phyloP scores from a whole-genome alignment of 1,140 invertebrate species.

The Paraescarpia echinospica region DNA sequence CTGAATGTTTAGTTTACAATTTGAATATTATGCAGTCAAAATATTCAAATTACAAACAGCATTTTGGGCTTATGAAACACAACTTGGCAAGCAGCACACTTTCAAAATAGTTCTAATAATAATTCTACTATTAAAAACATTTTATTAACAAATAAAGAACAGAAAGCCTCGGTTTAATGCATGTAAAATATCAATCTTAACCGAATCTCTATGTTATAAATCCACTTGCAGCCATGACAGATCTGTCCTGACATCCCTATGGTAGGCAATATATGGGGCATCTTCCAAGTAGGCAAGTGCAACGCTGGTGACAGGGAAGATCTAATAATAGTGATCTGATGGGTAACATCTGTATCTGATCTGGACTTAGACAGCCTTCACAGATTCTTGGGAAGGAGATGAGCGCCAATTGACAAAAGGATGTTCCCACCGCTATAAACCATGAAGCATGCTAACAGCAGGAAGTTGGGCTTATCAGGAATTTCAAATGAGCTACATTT shows the following conservation, averaged over 20 bases:
- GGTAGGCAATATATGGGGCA: background rate
- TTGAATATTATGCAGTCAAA: too few relatives aligned
- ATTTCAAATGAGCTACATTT: background rate
- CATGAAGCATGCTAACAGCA: background rate
- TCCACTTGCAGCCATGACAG: background rate
- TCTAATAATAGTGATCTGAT: conserved; percentile 6
- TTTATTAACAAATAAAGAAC: too few relatives aligned
- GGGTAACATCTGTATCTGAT: background rate
- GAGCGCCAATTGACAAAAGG: background rate
- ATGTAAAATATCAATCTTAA: background rate
- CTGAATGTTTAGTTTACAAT: too few relatives aligned
- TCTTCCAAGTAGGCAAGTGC: background rate
- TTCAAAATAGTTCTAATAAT: too few relatives aligned
- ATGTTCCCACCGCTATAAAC: background rate
- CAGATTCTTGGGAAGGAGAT: background rate
- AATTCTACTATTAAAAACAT: too few relatives aligned
- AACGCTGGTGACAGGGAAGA: background rate
- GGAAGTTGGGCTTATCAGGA: background rate
- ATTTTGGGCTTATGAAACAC: too few relatives aligned
- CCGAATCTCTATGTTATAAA: background rate
- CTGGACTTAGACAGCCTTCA: background rate
- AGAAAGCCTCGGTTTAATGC: too few relatives aligned
- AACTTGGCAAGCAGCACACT: too few relatives aligned
- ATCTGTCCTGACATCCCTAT: background rate
- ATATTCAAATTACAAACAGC: too few relatives aligned